Evolutionary conservation across 2,888 invertebrate genomes (phyloP).

Genomic region (Athalia cordata): DNA sequence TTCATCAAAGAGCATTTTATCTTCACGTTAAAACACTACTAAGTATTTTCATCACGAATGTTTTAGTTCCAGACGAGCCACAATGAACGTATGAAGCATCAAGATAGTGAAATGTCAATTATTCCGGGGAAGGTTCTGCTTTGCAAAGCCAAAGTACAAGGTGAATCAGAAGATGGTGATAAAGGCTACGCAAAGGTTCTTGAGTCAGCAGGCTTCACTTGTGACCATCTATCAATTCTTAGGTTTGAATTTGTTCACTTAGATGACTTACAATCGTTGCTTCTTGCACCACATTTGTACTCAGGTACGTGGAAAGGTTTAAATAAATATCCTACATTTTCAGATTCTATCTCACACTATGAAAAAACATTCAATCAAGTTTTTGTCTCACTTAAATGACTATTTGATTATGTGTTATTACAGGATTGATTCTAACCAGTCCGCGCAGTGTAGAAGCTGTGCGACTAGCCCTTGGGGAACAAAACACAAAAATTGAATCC

Average conservation of each 20-base stretch:
- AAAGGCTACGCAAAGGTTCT: conserved; percentile 60
- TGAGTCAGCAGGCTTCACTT: conserved; percentile 61
- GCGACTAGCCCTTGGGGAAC: conserved; percentile 49
- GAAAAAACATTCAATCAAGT: conserved; percentile 6
- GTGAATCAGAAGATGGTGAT: conserved; percentile 59
- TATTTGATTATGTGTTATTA: background rate
- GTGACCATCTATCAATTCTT: conserved; percentile 61
- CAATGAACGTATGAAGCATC: conserved; percentile 3
- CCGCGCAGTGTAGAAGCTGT: conserved; percentile 67
- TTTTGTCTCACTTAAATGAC: conserved; percentile 14
- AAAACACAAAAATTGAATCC: conserved; percentile 46
- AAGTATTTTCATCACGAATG: too few species aligned
- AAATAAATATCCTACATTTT: background rate
- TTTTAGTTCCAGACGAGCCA: background rate
- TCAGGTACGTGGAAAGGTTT: conserved; percentile 56
- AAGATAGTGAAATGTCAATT: conserved; percentile 43
- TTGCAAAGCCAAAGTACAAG: conserved; percentile 64
- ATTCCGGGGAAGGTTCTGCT: conserved; percentile 57
- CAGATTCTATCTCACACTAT: background rate
- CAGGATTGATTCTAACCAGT: conserved; percentile 70
- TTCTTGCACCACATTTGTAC: conserved; percentile 58
- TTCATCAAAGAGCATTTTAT: too few species aligned
- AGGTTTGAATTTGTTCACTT: conserved; percentile 65
- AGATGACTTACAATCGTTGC: conserved; percentile 54
- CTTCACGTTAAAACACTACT: too few species aligned